Base-by-base conservation (phyloP, 2,797 vertebrate species). In the Enteromius treurensis region DNA sequence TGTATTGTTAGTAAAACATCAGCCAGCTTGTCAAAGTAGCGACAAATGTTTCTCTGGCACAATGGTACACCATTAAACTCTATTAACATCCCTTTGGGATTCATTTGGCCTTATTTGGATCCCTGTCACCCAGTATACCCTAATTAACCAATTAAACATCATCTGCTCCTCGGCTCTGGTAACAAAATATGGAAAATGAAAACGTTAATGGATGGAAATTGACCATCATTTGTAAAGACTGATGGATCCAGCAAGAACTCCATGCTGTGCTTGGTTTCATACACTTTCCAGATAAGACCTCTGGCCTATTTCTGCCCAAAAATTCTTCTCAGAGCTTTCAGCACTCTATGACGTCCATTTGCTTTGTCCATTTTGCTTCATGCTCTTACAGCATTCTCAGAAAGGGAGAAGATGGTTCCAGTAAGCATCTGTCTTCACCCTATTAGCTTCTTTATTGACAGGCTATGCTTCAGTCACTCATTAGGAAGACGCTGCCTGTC, bases 361-460 rank as follows among this genome's bases (percentile, higher is more conserved):
- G 70, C 67, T 60, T 32, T 29, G 51, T 60, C 23, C 53, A 51
- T 78, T 83, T 83, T 14, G 1, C 62, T 68, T 76, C 37, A n/a
- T 64, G 75, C 75, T 51, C 67, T 58, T 68, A 78, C 53, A 83
- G 82, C 82, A 78, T 71, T 83, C 67, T 71, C 40, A 78, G 82
- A 83, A 83, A 62, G 53, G 17, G n/a, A 14, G 53, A 78, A 49
- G 53, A 78, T 71, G 53, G 75, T 70, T 78, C 82, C 82, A 71
- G 82, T 83, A 83, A 83, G 53, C 64, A 82, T 64, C 10, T 5
- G 26, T 71, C 75, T 77, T 49, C 82, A 83, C 75, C 65, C 82
- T 83, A 51, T 83, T 83, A 78, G 75, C 65, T 78, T 78, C 26
- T 71, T 42, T 71, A 83, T 78, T 83, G 82, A 51, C 75, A 83